Base-by-base conservation (phyloP, 1,140 invertebrate genomes). In the Procambarus virginalis region DNA sequence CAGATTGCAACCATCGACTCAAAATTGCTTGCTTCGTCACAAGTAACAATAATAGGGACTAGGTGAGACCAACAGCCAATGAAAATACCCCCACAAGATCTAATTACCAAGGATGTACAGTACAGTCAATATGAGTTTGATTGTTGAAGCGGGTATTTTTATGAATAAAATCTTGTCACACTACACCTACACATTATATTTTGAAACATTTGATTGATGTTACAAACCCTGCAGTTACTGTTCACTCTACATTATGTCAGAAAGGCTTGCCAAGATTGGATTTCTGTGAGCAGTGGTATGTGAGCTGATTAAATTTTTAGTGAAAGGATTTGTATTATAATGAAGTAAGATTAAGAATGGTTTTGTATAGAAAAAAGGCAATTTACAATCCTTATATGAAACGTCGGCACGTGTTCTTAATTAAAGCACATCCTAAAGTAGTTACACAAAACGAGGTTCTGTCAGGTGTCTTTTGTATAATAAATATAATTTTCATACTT, bases 31-130 rank as follows among this genome's bases (percentile, higher is more conserved):
- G 68, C 20, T 34, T 73, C 60, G 34, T n/a, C 10, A 58, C 58
- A 82, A 82, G 17, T 55, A 75, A 77, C 34, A 58, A 34, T 45
- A 76, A 51, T 6, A 85, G 51, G 70, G 84, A 77, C 51, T 45
- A 77, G 73, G 49, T 46, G 60, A 45, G 22, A 77, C 84, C 84
- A 55, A 77, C 73, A 58, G 84, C 60, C 34, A 58, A n/a, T 85
- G 73, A 51, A 84, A 75, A 46, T 85, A 51, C 51, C 73, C 70
- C 84, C 84, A 45, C 14, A 22, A 75, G 70, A 60, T 85, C 49
- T 51, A 84, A 45, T 76, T 58, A 48, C 58, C 22, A 82, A 82
- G 68, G 80, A 55, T n/a, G 10, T 60, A 22, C 55, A 58, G 79
- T 81, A 22, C 55, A 58, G 79, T 81, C 45, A 84, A 51, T 75